phyloP scores from a whole-genome alignment of 2,113 vertebrate species.

The Rhipidura dahli region DNA sequence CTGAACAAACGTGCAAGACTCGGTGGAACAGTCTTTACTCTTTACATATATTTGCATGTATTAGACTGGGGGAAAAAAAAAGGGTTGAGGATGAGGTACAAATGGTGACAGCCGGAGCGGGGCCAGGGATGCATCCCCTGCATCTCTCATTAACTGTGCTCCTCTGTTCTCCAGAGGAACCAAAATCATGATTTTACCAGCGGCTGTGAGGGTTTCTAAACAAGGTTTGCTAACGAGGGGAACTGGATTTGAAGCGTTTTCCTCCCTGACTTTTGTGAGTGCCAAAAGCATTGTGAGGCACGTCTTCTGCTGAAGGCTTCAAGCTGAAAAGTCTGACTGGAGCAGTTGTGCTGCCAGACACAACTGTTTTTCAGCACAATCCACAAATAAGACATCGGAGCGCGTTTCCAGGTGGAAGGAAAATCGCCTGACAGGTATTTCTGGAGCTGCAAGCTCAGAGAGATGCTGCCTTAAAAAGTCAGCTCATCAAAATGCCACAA shows the following conservation, averaged over 20 bases:
- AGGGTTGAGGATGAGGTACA: background rate
- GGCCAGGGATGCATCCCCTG: background rate
- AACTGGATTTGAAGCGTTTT: background rate
- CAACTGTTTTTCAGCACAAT: background rate
- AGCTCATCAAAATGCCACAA: background rate
- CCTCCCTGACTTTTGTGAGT: background rate
- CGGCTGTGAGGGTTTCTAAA: background rate
- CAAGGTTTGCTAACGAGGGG: background rate
- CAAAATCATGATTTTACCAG: background rate
- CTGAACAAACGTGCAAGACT: conserved; percentile 6
- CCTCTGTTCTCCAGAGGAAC: background rate
- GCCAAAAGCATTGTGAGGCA: background rate
- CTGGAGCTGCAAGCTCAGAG: background rate
- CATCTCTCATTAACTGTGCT: background rate
- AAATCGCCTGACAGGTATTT: background rate
- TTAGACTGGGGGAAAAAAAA: background rate
- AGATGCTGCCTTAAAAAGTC: background rate
- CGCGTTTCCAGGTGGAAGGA: background rate
- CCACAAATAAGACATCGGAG: background rate
- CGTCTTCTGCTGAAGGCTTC: background rate
- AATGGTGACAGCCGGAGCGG: background rate
- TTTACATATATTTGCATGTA: conserved; percentile 51
- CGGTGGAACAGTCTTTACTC: background rate
- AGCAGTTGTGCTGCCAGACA: conserved; percentile 20
- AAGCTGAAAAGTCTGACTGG: conserved; percentile 10